Evolutionary conservation across 2,797 vertebrate species (phyloP), one percentile per base, ranked within the genome.

Genomic region (Nyctibius grandis): DNA sequence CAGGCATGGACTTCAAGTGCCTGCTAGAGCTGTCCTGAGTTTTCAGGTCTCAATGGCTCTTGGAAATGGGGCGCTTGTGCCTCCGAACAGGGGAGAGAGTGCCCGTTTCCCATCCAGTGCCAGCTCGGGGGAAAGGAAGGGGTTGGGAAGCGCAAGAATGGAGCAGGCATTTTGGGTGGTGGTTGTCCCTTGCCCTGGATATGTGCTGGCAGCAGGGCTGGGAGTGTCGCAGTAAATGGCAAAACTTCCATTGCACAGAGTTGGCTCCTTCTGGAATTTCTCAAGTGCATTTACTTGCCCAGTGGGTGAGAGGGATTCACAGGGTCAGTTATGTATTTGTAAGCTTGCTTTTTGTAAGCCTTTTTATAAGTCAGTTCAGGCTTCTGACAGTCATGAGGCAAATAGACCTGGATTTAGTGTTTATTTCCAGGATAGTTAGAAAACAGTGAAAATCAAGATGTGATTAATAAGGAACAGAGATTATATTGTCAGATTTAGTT

Each of bases 231-330:
- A 78, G 40, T 83, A 77, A 54, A 57, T 68, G 48, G 63, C 50
- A 84, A 67, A 86, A 44, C 44, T 63, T 90, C 59, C 47, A 34
- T 8, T 89, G 80, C 80, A 75, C 54, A 64, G 79, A 73, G 16
- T 26, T 93, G 85, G 65, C 79, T 88, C 68, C 59, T 91, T 60
- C 64, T 89, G 88, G 75, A 94, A 64, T 91, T 91, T 92, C 79
- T 91, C 36, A 63, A 88, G 40, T 75, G 25, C 26, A 7, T 94
- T 96, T 85, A 33, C 25, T 78, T 88, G 87, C 91, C 91, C 73
- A 88, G 69, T 73, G 80, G 80, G 90, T 95, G 61, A 97, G 85
- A 95, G 90, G 88, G 61, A 50, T 75, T 95, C 83, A 86, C 56
- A 8, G 53, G 56, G 47, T 29, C 45, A 23, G 36, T n/a, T 64